Evolutionary conservation across 2,113 vertebrate species (phyloP).

Genomic region (Agapornis roseicollis): DNA sequence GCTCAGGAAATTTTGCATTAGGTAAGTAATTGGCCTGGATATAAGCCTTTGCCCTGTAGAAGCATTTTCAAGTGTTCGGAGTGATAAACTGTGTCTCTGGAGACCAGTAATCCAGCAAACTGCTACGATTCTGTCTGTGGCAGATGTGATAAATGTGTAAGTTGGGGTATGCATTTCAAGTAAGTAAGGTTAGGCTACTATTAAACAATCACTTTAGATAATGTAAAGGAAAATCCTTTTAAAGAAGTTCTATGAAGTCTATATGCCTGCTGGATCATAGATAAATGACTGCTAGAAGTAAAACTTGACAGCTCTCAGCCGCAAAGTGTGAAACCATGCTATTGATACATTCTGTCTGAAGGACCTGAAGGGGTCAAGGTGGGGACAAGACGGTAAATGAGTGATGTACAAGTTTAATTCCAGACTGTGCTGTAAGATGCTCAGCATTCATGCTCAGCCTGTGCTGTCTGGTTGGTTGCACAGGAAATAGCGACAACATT

Average conservation of each 20-base stretch:
- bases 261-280: neutral
- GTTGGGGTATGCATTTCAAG: neutral
- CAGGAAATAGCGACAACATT: neutral
- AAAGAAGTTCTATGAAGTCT: neutral
- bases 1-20: slow-evolving; percentile 4
- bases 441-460: neutral
- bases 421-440: neutral
- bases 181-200: neutral
- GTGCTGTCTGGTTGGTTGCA: neutral
- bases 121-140: neutral
- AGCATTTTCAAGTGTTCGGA: neutral
- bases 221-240: neutral
- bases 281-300: neutral
- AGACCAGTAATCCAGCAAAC: neutral
- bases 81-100: neutral
- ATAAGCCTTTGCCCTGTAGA: neutral
- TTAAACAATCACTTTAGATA: neutral
- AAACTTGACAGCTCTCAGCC: neutral
- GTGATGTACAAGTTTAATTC: neutral
- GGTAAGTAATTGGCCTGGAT: neutral
- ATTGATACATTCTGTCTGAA: neutral
- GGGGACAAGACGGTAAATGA: neutral
- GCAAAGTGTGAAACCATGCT: neutral
- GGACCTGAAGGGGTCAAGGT: neutral
- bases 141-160: neutral